Base-by-base conservation (phyloP, 2,797 vertebrate species). In the Erethizon dorsatum region DNA sequence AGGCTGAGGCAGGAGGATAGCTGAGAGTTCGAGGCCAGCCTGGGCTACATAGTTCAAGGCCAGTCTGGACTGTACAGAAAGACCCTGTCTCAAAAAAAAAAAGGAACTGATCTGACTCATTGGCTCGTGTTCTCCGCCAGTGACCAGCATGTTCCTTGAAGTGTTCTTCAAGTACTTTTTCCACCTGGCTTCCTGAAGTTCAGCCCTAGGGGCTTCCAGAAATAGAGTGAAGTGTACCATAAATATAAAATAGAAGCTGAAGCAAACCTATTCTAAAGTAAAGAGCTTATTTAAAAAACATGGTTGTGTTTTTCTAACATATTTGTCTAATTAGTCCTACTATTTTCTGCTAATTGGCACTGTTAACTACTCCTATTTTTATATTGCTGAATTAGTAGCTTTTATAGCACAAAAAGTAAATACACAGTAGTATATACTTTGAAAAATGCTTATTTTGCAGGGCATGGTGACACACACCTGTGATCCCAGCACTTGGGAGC, bases 161-260 rank as follows among this genome's bases (percentile, higher is more conserved):
- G 88, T 56, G 28, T 8, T 73, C 52, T 50, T 45, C 65, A 47
- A 20, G 24, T 10, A 33, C n/a, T 3, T 80, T 2, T 79, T 45
- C 6, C 9, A 1, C 83, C 78, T 24, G 33, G 56, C 24, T 54
- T 90, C 78, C 33, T 47, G 14, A 5, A 83, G 26, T 26, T 73
- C 67, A 86, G 87, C 41, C 50, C 7, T 3, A 15, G 26, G 45
- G n/a, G 28, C 61, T 77, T 71, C 37, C 26, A 52, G 37, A 3
- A 47, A 41, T 6, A 54, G 31, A 47, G 61, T n/a, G 50, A 88
- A 54, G 15, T 37, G 50, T 6, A 45, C 54, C 3, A n/a, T 20
- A 90, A 94, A 87, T 56, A 65, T 11, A 61, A 94, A 90, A 89
- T 15, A 69, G 57, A 61, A 47, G 33, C 33, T 79, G 41, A 37